These are phyloP conservation scores for Parascotia fuliginaria DNA, from an alignment of 2,888 invertebrate genomes.

Conservation along the genomic window DNA sequence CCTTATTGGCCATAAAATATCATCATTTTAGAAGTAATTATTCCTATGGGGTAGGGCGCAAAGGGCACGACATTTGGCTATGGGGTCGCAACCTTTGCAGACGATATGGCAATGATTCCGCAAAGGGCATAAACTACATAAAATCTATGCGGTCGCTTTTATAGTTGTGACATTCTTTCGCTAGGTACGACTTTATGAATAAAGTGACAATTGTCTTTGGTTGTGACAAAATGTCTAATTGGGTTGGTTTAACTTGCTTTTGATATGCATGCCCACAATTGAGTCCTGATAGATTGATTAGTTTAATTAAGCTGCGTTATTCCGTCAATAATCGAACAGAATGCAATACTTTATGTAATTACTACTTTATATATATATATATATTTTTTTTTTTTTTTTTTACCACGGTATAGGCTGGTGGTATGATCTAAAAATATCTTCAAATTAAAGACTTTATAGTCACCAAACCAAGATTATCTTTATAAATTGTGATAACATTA, in stretches of 20 bases:
- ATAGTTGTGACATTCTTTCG: slow-evolving; percentile 66
- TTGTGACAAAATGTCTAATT: slow-evolving; percentile 9
- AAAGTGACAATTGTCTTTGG: slow-evolving; percentile 10
- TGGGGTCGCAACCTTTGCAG: slow-evolving; percentile 71
- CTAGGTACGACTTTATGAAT: slow-evolving; percentile 13
- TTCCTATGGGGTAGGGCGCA: slow-evolving; percentile 56
- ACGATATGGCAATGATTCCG: slow-evolving; percentile 53
- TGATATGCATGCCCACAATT: too few species aligned
- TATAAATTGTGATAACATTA: slow-evolving; percentile 54
- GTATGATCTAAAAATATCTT: too few species aligned
- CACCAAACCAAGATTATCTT: slow-evolving; percentile 52
- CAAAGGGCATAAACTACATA: slow-evolving; percentile 71
- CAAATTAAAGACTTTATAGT: neutral
- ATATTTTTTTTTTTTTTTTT: too few species aligned
- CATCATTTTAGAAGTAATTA: too few species aligned
- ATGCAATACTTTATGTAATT: too few species aligned
- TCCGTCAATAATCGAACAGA: too few species aligned
- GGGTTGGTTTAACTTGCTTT: neutral
- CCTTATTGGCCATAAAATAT: too few species aligned
- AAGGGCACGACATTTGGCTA: slow-evolving; percentile 77
- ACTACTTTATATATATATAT: too few species aligned
- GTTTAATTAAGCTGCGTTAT: too few species aligned
- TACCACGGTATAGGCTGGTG: too few species aligned
- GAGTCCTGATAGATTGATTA: too few species aligned
- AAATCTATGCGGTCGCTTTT: slow-evolving; percentile 61